These are phyloP conservation scores for Cosmia pyralina DNA, from an alignment of 2,888 invertebrate genomes.

Conservation along the genomic window DNA sequence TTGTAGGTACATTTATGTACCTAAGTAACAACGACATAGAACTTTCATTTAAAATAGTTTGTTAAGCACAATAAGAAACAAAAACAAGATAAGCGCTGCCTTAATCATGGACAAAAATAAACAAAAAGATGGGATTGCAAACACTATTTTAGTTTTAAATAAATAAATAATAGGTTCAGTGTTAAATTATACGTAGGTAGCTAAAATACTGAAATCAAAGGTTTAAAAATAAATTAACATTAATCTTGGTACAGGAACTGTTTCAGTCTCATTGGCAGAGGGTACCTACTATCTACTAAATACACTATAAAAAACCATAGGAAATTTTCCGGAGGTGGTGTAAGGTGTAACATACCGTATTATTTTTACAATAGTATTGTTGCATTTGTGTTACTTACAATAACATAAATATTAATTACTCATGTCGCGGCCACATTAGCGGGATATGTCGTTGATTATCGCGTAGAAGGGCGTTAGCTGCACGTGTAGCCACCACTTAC, in stretches of 20 bases:
- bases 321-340: not conserved
- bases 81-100: not conserved
- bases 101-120: not conserved
- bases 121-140: not conserved
- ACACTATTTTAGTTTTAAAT: not conserved
- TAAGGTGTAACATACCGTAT: not conserved
- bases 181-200: too few relatives aligned
- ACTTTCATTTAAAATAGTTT: too few relatives aligned
- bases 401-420: too few relatives aligned
- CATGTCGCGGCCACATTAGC: too few relatives aligned
- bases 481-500: too few relatives aligned
- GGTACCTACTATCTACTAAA: not conserved
- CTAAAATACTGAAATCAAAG: constrained; percentile 1
- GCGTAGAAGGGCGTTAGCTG: too few relatives aligned
- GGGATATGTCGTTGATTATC: too few relatives aligned
- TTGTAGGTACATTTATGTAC: not conserved
- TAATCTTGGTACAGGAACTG: not conserved
- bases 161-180: not conserved
- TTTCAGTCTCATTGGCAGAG: not conserved
- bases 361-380: not conserved
- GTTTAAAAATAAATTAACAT: not conserved
- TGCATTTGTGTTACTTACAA: not conserved
- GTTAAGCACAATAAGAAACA: not conserved
- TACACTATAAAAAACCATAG: not conserved
- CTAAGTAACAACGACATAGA: not conserved